phyloP scores from a whole-genome alignment of 2,888 invertebrate species.

The Drosophila villosipedis region DNA sequence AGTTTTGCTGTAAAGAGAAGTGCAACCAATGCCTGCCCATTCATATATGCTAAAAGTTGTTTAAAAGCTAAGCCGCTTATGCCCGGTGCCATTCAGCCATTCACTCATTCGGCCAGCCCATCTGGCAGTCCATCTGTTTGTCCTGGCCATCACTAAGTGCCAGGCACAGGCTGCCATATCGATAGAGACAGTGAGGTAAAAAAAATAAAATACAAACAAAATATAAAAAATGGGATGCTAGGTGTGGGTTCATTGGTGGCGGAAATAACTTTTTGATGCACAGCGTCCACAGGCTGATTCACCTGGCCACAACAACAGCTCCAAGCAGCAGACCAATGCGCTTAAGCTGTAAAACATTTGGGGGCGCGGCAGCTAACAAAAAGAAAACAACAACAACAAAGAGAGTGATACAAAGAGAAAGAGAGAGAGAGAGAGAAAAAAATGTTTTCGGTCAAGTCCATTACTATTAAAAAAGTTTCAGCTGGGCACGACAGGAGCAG shows the following conservation, averaged over 20 bases:
- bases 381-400: constrained; percentile 16
- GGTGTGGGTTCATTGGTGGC: constrained; percentile 74
- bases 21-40: constrained; percentile 30
- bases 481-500: constrained; percentile 29
- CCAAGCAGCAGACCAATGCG: constrained; percentile 57
- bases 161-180: constrained; percentile 53
- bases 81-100: constrained; percentile 27
- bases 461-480: constrained; percentile 80
- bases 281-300: constrained; percentile 61
- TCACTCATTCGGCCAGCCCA: constrained; percentile 23
- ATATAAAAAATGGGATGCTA: constrained; percentile 39
- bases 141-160: constrained; percentile 56
- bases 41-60: constrained; percentile 55
- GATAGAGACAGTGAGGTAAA: constrained; percentile 38
- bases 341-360: constrained; percentile 74
- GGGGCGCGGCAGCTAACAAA: constrained; percentile 16
- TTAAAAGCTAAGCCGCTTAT: constrained; percentile 76
- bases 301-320: constrained; percentile 72
- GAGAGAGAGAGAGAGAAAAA: constrained; percentile 25
- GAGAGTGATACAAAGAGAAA: neutral
- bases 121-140: constrained; percentile 28
- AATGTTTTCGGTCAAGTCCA: constrained; percentile 67
- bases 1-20: constrained; percentile 10
- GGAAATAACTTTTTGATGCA: constrained; percentile 79
- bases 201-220: neutral